These are phyloP conservation scores for Eleutherodactylus coqui DNA, from an alignment of 2,797 vertebrate species.

Conservation along the genomic window DNA sequence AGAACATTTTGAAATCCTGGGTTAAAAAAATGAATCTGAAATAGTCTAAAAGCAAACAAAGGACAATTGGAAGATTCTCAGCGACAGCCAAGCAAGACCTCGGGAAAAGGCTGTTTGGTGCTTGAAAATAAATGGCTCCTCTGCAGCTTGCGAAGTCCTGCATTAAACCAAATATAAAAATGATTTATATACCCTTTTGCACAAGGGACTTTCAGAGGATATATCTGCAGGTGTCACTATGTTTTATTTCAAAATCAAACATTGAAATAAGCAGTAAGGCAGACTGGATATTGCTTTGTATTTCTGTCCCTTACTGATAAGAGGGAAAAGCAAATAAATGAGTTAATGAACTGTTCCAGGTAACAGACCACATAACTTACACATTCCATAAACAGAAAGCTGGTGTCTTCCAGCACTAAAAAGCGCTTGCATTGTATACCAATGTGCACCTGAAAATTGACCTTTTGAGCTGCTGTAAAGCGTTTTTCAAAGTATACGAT, in stretches of 20 bases:
- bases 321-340: constrained; percentile 55
- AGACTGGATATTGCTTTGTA: constrained; percentile 56
- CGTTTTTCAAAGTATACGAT: constrained; percentile 26
- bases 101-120: constrained; percentile 32
- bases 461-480: constrained; percentile 9
- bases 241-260: constrained; percentile 62
- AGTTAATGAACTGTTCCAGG: constrained; percentile 57
- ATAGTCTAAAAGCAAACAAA: neutral
- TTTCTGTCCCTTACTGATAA: constrained; percentile 61
- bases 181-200: constrained; percentile 60
- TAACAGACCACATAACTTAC: constrained; percentile 55
- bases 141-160: constrained; percentile 47
- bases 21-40: neutral
- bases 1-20: neutral
- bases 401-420: constrained; percentile 24
- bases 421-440: neutral
- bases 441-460: constrained; percentile 1
- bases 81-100: neutral
- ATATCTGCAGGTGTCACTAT: constrained; percentile 60
- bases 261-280: constrained; percentile 50
- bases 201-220: constrained; percentile 49
- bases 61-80: neutral
- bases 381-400: constrained; percentile 34
- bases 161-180: constrained; percentile 63
- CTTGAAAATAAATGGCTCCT: constrained; percentile 57